Evolutionary conservation across 1,140 invertebrate genomes (phyloP), one percentile per base, ranked within the genome.

Genomic region (Diabrotica virgifera): DNA sequence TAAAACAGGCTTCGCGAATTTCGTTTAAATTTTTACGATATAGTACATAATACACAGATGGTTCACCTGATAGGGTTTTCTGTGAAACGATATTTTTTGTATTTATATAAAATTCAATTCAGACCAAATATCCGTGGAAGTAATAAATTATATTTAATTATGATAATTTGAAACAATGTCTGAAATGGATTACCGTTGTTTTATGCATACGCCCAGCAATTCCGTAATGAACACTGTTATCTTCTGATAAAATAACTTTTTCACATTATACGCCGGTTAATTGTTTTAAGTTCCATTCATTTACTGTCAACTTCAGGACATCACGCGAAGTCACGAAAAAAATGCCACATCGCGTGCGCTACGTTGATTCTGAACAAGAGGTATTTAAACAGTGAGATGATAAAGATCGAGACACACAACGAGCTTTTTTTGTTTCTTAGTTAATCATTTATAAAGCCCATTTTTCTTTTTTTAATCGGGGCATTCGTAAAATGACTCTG

Each of bases 361-460:
- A 54, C 12, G 52, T 35, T 35, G 24, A 35, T 35, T 54, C 52
- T 35, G 24, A 54, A 54, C 52, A 54, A 54, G 52, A 13, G 5
- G 24, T 54, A 54, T 54, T 54, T 54, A 54, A 54, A 13, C 52
- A 13, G 52, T 54, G 12, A 54, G 12, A 54, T 54, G 52, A 54
- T 54, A 54, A 54, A 11, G 24, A 46, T 46, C 40, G n/a, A 10
- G 8, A n/a, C 8, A 46, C 8, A n/a, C 8, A 46, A 46, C 40
- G 40, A 46, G 8, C n/a, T 46, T 46, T 46, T 46, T 46, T 46
- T 46, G 40, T 46, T 46, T 46, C 40, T 46, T 46, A 46, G 40
- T 46, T 46, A 46, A 46, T 46, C 40, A n/a, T 46, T 46, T 10
- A 10, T 10, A 46, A 46, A 46, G 40, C n/a, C 8, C 8, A 10